Evolutionary conservation across 2,888 invertebrate genomes (phyloP), one percentile per base, ranked within the genome.

Genomic region (Cyclophora punctaria): DNA sequence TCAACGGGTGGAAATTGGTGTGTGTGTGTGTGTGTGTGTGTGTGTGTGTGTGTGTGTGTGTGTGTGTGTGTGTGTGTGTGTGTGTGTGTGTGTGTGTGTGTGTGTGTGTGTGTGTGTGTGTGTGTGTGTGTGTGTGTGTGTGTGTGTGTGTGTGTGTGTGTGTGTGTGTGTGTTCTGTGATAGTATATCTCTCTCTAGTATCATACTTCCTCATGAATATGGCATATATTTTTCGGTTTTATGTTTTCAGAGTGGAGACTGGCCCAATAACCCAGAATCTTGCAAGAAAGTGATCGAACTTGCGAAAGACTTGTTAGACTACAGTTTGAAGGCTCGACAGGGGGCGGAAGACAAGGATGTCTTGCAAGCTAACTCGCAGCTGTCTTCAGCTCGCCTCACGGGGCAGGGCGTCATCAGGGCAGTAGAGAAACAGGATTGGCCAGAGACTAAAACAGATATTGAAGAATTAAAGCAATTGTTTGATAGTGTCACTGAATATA

Each of bases 241-340:
- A 3, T 48, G 53, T 50, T 78, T 79, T 41, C 68, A 89, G 89
- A 80, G 44, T 53, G 83, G 81, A 33, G 79, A 71, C 55, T 93
- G 93, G 91, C 77, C 90, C 2, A 90, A 89, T 52, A 90, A 90
- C 59, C 87, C 90, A 0, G 85, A 88, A 0, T 86, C 89, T 3
- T 92, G 93, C 63, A 78, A 89, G 52, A 90, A 91, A 68, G 92
- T 94, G 0, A 75, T 94, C 7, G 78, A 90, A 48, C 37, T 72
- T 94, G 5, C 91, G 92, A 7, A 89, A 92, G 90, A 48, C 37
- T 72, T 94, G 5, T 91, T 92, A 7, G 89, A 92, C 55, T 79
- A 83, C 35, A 91, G 92, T 52, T 66, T 92, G 42, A 87, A 89
- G 53, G 91, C 91, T 2, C 72, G 81, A 2, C 76, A 85, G 44